Evolutionary conservation across 1,140 invertebrate species (phyloP), one percentile per base, ranked within the genome.

Genomic region (Panagrolaimus sp.): DNA sequence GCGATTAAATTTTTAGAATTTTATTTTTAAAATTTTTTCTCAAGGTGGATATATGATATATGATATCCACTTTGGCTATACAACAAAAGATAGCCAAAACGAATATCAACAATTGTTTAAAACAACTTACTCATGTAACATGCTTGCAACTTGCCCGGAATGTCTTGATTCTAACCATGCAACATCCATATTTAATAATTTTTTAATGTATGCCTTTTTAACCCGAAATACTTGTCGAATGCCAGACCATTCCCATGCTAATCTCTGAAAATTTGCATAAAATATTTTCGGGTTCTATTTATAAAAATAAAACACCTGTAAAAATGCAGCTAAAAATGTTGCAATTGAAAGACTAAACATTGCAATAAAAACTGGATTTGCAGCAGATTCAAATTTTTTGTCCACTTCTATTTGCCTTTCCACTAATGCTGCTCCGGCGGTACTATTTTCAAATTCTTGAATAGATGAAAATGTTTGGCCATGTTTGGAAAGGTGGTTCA

Each of bases 1-100:
- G 88, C 89, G 88, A 73, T 76, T 67, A 21, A 66, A 78, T 77
- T 82, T 80, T 83, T 38, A 4, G 7, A 38, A 38, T 38, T 38
- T 38, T 38, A 4, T 38, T 38, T 4, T 38, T 38, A 7, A 38
- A 38, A 38, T n/a, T n/a, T n/a, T n/a, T n/a, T n/a, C n/a, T n/a
- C n/a, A n/a, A n/a, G n/a, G n/a, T n/a, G n/a, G n/a, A n/a, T n/a
- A n/a, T n/a, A n/a, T n/a, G n/a, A n/a, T n/a, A n/a, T n/a, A n/a
- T n/a, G n/a, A n/a, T n/a, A n/a, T n/a, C n/a, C n/a, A n/a, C n/a
- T n/a, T n/a, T n/a, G n/a, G n/a, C n/a, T n/a, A n/a, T n/a, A n/a
- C n/a, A n/a, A n/a, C n/a, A n/a, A n/a, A n/a, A n/a, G n/a, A n/a
- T n/a, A n/a, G n/a, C n/a, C n/a, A n/a, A n/a, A n/a, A n/a, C n/a